These are phyloP conservation scores for Actinia tenebrosa DNA, from an alignment of 64 coral and sea anemone species.

Conservation along the genomic window DNA sequence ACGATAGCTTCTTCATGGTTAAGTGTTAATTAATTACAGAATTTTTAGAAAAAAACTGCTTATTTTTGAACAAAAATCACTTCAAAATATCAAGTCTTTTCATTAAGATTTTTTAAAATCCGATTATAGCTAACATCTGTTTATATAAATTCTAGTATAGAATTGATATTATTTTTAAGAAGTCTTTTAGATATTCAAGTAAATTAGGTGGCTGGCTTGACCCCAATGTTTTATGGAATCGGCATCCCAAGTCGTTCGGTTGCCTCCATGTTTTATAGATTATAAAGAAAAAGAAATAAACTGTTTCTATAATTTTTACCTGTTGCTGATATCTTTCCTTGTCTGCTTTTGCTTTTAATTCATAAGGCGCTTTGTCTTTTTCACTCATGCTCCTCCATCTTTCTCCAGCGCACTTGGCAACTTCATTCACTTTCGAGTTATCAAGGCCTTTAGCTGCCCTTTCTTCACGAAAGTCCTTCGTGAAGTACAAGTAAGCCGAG, in stretches of 20 bases:
- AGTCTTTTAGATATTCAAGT: neutral
- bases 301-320: conserved; percentile 23
- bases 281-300: neutral
- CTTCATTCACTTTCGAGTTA: conserved; percentile 81
- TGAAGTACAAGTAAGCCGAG: conserved; percentile 94
- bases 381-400: conserved; percentile 85
- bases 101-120: neutral
- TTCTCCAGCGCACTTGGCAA: conserved; percentile 91
- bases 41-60: neutral
- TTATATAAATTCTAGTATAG: neutral
- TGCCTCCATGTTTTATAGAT: neutral
- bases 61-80: neutral
- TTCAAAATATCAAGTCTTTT: neutral
- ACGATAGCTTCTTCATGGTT: neutral
- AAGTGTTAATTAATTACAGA: neutral
- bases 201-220: neutral
- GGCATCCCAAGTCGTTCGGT: neutral
- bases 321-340: conserved; percentile 66
- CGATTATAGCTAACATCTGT: neutral
- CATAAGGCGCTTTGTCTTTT: conserved; percentile 58
- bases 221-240: conserved; percentile 1
- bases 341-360: conserved; percentile 40
- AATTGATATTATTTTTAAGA: neutral
- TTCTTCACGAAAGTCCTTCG: conserved; percentile 74
- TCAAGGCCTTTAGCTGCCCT: conserved; percentile 64